Evolutionary conservation across 1,140 invertebrate genomes (phyloP), one percentile per base, ranked within the genome.

Genomic region (Drosophila sulfurigaster): DNA sequence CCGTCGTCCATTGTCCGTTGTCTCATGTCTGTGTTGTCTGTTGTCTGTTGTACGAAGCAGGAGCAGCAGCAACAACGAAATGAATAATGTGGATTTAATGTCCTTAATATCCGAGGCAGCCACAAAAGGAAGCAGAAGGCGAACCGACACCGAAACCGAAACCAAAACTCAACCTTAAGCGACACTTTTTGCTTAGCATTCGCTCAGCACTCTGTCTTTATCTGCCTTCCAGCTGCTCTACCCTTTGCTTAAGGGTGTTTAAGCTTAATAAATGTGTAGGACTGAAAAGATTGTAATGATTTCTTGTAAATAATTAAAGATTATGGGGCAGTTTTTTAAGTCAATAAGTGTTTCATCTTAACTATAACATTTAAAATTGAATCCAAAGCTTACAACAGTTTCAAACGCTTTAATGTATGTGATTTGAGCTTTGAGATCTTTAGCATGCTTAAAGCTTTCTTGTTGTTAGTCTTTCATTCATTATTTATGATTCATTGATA

Each of bases 61-160:
- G 56, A 68, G 38, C 49, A 38, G 13, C 32, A 56, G 60, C 15
- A 65, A 62, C 35, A 54, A 65, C 41, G 62, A 78, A 81, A 81
- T 81, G 79, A 81, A 81, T 81, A 81, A 81, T 81, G 79, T 69
- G 76, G 76, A 79, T 81, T 81, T 81, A 81, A 81, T 81, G 79
- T 81, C 76, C 79, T 71, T 81, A 79, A 81, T 81, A 75, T 81
- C 76, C 76, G 70, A 72, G 41, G 63, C 77, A 77, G 51, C 77
- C 77, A 72, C 67, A 76, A 75, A 69, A 60, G 59, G 54, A 76
- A 77, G 67, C 57, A 52, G 8, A 66, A 60, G 69, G 43, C 49
- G 49, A 60, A 60, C 43, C 72, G 30, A 66, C 73, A 52, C 60
- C 28, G 30, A 62, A 28, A 48, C 11, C 66, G n/a, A 54, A 32